Base-by-base conservation (phyloP, 2,797 vertebrate species). In the Propithecus deckenii region DNA sequence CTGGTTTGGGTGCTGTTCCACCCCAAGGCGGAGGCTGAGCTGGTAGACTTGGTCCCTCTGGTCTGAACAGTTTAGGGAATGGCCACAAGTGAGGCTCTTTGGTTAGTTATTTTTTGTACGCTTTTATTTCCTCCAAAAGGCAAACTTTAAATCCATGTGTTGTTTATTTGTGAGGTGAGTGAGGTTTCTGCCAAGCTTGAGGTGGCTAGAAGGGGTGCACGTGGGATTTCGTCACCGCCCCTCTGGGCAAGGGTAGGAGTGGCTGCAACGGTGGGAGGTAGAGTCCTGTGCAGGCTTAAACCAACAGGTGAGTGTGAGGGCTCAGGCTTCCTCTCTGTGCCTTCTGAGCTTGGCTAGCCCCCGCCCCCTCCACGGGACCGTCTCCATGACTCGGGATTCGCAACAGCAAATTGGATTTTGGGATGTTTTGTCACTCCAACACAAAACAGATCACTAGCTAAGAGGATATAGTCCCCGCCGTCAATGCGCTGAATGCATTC, bases 321-420 rank as follows among this genome's bases (percentile, higher is more conserved):
- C 69, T n/a, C 7, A 0, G 43, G 67, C n/a, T 12, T n/a, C 90
- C 50, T 48, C 20, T 52, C 48, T 11, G n/a, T 55, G 25, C 28
- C 4, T 23, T 65, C 75, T 25, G 4, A 41, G 55, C 78, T 61
- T 25, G 85, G 38, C 43, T n/a, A 0, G 59, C 61, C 41, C 81
- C 41, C 67, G 7, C 48, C 80, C 13, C 32, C 38, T 43, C 67
- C 52, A 35, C 0, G 0, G n/a, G 11, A 41, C 48, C 85, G 96
- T 83, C 55, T 48, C 74, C 80, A 4, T 28, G 57, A 91, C 83
- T 88, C 59, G 76, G 85, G 94, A 97, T 96, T 96, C 3, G 9
- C 69, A 96, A 95, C 92, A 96, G 97, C 87, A 98, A 97, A 97
- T 97, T 96, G 98, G 97, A 98, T 98, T 98, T 97, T 48, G 92